Conservation (phyloP, 2,113 vertebrate genomes). For the Dipodomys spectabilis region DNA sequence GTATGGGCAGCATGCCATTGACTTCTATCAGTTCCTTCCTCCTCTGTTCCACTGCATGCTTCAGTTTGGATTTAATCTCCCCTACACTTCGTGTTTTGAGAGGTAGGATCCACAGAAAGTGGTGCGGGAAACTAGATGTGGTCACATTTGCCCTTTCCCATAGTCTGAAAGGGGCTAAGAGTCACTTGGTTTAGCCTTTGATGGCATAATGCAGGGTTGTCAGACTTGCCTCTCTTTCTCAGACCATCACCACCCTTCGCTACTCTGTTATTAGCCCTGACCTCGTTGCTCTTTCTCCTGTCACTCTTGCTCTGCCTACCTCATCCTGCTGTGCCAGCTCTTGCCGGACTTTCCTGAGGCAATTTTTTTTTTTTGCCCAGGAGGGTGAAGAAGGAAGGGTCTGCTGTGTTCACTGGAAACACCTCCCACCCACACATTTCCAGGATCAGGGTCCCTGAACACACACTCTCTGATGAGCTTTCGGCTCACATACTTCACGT, state of each 20-base stretch:
- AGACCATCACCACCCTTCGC: conserved; percentile 5
- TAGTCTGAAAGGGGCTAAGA: conserved; percentile 59
- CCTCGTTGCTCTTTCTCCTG: conserved; percentile 23
- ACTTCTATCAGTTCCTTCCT: neutral
- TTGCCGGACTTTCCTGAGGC: conserved; percentile 34
- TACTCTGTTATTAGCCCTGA: conserved; percentile 61
- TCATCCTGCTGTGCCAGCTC: conserved; percentile 53
- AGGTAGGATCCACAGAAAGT: conserved; percentile 15
- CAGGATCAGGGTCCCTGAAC: neutral
- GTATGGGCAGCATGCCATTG: neutral
- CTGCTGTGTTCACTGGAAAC: conserved; percentile 28
- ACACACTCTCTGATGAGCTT: conserved; percentile 43
- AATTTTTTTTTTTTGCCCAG: conserved; percentile 20
- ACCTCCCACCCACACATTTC: neutral
- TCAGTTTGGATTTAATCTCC: neutral
- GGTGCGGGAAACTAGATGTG: conserved; percentile 46
- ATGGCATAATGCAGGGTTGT: conserved; percentile 62
- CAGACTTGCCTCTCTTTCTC: conserved; percentile 25
- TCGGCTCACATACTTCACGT: neutral
- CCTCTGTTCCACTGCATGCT: neutral
- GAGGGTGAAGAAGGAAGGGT: neutral
- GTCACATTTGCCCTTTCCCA: conserved; percentile 64
- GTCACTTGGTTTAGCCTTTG: conserved; percentile 46
- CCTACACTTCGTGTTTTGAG: conserved; percentile 45
- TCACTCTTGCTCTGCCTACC: conserved; percentile 21